A percentile compares a stretch with the other conserved stretches of the same genome.
phyloP scores from a whole-genome alignment of 2,113 vertebrate genomes.

The Aptenodytes patagonicus region DNA sequence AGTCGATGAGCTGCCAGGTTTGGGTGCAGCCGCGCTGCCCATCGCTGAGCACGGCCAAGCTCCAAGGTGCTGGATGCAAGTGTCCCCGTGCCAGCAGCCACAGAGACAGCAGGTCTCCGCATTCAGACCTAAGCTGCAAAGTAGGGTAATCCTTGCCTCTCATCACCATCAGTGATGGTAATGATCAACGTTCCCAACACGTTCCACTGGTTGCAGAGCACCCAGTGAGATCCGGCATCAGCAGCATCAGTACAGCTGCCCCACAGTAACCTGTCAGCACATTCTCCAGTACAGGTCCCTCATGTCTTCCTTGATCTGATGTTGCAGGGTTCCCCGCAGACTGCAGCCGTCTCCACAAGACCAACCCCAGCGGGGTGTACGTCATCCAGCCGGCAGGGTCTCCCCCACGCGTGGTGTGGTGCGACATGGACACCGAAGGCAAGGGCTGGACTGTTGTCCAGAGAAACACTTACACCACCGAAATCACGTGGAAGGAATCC shows the following conservation, averaged over 20 bases:
- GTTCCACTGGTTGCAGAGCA: background rate
- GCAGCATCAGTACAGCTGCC: background rate
- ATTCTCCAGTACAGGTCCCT: background rate
- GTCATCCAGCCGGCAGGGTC: slow-evolving; percentile 35
- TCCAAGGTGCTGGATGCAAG: background rate
- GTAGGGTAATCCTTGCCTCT: background rate
- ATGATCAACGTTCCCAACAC: background rate
- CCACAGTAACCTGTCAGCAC: background rate
- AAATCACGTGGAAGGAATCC: slow-evolving; percentile 13
- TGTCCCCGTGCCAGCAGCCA: background rate
- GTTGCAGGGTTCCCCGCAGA: slow-evolving; percentile 32
- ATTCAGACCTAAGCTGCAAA: background rate
- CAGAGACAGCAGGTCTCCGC: background rate
- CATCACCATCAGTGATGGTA: no score
- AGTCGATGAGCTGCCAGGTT: background rate
- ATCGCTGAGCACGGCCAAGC: no score
- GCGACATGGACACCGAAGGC: slow-evolving; percentile 65
- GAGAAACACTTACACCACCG: background rate
- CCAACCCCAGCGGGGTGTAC: slow-evolving; percentile 44
- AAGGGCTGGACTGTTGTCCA: slow-evolving; percentile 46
- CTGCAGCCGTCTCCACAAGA: slow-evolving; percentile 34
- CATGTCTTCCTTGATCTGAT: background rate
- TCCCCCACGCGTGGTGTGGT: slow-evolving; percentile 46
- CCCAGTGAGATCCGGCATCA: background rate
- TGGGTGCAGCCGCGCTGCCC: background rate